phyloP scores from a whole-genome alignment of 2,888 invertebrate species.

The Laothoe populi region DNA sequence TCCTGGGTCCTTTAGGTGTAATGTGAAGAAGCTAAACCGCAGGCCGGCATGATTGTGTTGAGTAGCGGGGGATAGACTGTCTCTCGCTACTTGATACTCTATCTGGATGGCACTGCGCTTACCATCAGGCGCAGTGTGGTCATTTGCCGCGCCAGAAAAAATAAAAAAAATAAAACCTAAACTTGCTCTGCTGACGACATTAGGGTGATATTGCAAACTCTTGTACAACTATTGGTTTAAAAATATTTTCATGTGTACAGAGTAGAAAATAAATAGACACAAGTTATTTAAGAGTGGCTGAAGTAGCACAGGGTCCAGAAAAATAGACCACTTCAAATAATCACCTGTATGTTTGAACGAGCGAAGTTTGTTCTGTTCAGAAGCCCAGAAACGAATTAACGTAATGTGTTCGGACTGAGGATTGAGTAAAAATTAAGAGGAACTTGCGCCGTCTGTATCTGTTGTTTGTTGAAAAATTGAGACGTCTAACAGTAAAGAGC shows the following conservation, averaged over 20 bases:
- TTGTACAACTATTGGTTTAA: background rate
- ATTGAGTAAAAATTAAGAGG: conserved; percentile 60
- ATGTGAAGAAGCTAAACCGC: too few relatives aligned
- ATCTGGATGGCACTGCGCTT: too few relatives aligned
- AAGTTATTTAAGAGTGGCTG: conserved; percentile 10
- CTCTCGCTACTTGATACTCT: too few relatives aligned
- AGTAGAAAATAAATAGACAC: background rate
- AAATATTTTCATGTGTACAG: background rate
- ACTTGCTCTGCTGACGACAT: too few relatives aligned
- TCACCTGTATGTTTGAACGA: conserved; percentile 16
- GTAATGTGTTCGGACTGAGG: conserved; percentile 57
- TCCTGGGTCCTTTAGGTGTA: too few relatives aligned
- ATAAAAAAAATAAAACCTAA: too few relatives aligned
- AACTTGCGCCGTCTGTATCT: background rate
- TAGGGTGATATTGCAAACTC: too few relatives aligned
- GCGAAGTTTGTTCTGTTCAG: conserved; percentile 11
- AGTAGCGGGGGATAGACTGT: too few relatives aligned
- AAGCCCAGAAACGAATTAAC: conserved; percentile 54
- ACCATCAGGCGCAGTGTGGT: too few relatives aligned
- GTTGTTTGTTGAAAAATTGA: background rate
- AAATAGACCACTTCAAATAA: conserved; percentile 20
- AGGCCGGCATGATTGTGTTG: too few relatives aligned
- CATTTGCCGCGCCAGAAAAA: too few relatives aligned
- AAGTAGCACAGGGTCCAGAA: background rate
- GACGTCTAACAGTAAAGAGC: background rate